These are phyloP conservation scores for Rhabdophis nuchalis DNA, from an alignment of 2,797 vertebrate species.

Conservation along the genomic window DNA sequence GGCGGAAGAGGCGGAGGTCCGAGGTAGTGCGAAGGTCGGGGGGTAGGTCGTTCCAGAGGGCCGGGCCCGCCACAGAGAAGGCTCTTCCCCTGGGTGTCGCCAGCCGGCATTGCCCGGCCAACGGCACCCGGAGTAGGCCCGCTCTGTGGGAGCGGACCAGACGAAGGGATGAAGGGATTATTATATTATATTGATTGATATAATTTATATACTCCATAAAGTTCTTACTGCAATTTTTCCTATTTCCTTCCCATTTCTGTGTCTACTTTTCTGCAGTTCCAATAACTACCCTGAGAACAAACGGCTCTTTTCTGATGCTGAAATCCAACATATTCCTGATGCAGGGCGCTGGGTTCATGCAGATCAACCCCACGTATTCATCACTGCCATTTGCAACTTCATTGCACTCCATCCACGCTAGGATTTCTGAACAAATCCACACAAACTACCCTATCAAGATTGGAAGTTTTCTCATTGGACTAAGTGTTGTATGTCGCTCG, in stretches of 20 bases:
- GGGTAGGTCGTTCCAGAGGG: too few relatives aligned
- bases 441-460: neutral
- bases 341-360: constrained; percentile 94
- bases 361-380: constrained; percentile 88
- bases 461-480: neutral
- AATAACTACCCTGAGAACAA: constrained; percentile 88
- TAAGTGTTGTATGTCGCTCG: neutral
- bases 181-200: neutral
- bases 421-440: neutral
- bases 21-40: too few relatives aligned
- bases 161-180: too few relatives aligned
- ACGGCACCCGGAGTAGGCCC: too few relatives aligned
- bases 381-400: constrained; percentile 84
- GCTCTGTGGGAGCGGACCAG: too few relatives aligned
- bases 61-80: too few relatives aligned
- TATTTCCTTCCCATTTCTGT: neutral
- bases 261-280: constrained; percentile 70
- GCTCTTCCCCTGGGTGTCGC: too few relatives aligned
- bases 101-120: too few relatives aligned
- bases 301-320: constrained; percentile 84
- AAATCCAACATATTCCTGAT: constrained; percentile 85
- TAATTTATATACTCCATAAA: neutral
- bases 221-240: neutral
- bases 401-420: constrained; percentile 56
- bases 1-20: too few relatives aligned